Percentiles rank a stretch among this genome's conserved stretches.
These are phyloP conservation scores for Anser cygnoides DNA, from an alignment of 2,113 vertebrate genomes.

Conservation along the genomic window DNA sequence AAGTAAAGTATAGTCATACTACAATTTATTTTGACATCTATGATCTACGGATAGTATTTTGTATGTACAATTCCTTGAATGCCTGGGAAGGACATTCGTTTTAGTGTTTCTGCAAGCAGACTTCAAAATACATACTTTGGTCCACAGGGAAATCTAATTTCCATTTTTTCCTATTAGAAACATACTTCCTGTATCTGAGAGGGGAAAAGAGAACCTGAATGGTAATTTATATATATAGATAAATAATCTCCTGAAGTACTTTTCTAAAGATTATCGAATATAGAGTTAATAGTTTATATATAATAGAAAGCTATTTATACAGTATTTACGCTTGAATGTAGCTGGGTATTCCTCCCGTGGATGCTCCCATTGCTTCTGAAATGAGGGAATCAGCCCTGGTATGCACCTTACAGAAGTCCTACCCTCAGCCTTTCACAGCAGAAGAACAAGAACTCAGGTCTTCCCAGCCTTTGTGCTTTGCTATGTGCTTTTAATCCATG, in stretches of 20 bases:
- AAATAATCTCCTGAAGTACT: not conserved
- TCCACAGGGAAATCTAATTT: not conserved
- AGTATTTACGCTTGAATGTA: not conserved
- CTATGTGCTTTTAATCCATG: too few relatives aligned
- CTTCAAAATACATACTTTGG: not conserved
- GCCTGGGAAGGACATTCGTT: not conserved
- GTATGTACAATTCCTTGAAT: not conserved
- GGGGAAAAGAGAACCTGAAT: not conserved
- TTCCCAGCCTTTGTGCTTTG: too few relatives aligned
- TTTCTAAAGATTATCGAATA: not conserved
- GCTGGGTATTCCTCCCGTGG: not conserved
- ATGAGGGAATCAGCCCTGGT: too few relatives aligned
- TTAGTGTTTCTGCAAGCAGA: not conserved
- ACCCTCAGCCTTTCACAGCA: too few relatives aligned
- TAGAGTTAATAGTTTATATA: not conserved
- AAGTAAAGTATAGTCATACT: not conserved
- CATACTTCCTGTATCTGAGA: not conserved
- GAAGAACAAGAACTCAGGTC: too few relatives aligned
- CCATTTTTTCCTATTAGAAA: not conserved
- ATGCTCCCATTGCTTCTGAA: too few relatives aligned
- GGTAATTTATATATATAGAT: not conserved
- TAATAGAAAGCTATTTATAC: not conserved
- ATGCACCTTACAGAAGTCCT: too few relatives aligned
- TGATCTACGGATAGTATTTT: not conserved
- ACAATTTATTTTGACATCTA: not conserved